Base-by-base conservation (phyloP, 2,888 invertebrate genomes). In the Xiphydria camelus region DNA sequence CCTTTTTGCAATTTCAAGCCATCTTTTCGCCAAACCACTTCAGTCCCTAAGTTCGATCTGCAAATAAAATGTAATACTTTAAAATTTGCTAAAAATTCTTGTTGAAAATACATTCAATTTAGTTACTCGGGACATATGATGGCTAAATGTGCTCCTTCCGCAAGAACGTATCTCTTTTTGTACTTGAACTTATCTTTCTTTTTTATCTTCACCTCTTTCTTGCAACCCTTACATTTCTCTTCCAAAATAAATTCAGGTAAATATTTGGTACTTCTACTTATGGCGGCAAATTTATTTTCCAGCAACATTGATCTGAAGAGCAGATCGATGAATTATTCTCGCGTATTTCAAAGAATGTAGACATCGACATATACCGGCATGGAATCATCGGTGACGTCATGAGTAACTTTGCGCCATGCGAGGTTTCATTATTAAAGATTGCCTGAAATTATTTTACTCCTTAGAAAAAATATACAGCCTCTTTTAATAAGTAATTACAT, bases 11-110 rank as follows among this genome's bases (percentile, higher is more conserved):
- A 62, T 10, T 68, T 45, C 31, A 76, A 65, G 4, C 78, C 76
- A 55, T 82, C 78, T 64, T 78, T 81, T 55, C 69, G 79, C 85
- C 85, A 85, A 37, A 78, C 62, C 2, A 84, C 77, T 40, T 75
- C 66, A 26, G 79, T 79, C 37, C 79, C 78, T 39, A 76, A 43
- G 26, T 71, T 75, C 14, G 79, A 74, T 53, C 79, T 79, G n/a
- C n/a, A n/a, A n/a, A n/a, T n/a, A n/a, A n/a, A n/a, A n/a, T n/a
- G n/a, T 31, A 18, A 19, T 31, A 31, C 20, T 32, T 39, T 4
- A 9, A 29, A 19, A 19, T 32, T 12, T 36, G 35, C 21, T 23
- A 15, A 7, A 23, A 17, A 15, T 12, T 12, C 7, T 5, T 15
- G 18, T 7, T 23, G 15, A 25, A 10, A 25, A 23, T 9, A 31